A percentile compares a stretch with the other conserved stretches of the same genome.
Evolutionary conservation across 2,888 invertebrate species (phyloP).

Genomic region (Tuberolachnus salignus): DNA sequence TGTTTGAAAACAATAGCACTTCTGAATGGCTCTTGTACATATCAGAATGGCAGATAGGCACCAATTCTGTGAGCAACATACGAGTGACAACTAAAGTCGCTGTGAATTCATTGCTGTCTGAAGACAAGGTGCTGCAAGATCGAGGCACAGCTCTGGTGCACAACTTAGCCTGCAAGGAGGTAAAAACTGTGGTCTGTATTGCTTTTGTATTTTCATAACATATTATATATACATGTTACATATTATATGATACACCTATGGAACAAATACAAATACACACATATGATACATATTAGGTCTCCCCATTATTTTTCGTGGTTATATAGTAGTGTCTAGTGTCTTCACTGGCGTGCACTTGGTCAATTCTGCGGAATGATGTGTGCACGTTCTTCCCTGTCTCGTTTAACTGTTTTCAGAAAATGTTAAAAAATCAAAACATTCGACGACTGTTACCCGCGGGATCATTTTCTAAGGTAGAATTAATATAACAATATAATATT

Average conservation of each 20-base stretch:
- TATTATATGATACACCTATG: neutral
- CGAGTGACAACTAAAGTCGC: slow-evolving; percentile 89
- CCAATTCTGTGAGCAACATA: slow-evolving; percentile 82
- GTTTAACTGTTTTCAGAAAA: slow-evolving; percentile 70
- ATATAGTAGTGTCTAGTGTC: neutral
- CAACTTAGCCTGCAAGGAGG: slow-evolving; percentile 93
- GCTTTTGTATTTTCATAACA: slow-evolving; percentile 57
- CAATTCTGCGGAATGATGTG: slow-evolving; percentile 44
- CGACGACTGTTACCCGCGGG: slow-evolving; percentile 71
- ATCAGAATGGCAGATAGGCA: slow-evolving; percentile 81
- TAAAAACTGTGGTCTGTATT: slow-evolving; percentile 95
- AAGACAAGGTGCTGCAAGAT: slow-evolving; percentile 75
- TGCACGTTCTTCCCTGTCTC: slow-evolving; percentile 58
- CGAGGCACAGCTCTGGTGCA: slow-evolving; percentile 85
- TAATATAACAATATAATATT: slow-evolving; percentile 56
- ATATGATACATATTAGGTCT: neutral
- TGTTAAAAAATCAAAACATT: slow-evolving; percentile 70
- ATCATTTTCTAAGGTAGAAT: slow-evolving; percentile 69
- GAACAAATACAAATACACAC: neutral
- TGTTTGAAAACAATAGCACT: slow-evolving; percentile 86
- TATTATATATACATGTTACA: neutral
- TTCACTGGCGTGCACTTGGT: slow-evolving; percentile 32
- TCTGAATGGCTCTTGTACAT: slow-evolving; percentile 94
- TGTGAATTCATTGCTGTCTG: slow-evolving; percentile 81
- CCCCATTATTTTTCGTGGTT: neutral